phyloP scores from a whole-genome alignment of 2,888 invertebrate species.

The Bembecia ichneumoniformis region DNA sequence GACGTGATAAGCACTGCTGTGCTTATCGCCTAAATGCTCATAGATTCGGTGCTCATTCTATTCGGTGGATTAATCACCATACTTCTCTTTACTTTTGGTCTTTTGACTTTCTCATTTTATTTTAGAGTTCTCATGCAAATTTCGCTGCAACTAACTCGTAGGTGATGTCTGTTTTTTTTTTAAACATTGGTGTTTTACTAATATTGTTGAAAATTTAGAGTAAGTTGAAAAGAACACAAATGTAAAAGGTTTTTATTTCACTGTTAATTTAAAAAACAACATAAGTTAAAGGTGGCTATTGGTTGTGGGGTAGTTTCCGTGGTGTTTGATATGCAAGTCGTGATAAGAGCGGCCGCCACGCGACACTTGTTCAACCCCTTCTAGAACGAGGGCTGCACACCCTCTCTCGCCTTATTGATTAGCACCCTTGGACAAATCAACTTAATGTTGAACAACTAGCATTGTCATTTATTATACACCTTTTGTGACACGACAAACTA shows the following conservation, averaged over 20 bases:
- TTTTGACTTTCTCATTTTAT: too few species aligned
- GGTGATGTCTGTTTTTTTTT: background rate
- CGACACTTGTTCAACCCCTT: slow-evolving; percentile 67
- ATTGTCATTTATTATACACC: too few species aligned
- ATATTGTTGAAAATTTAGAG: too few species aligned
- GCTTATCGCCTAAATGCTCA: too few species aligned
- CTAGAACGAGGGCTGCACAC: slow-evolving; percentile 52
- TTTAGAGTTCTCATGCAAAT: too few species aligned
- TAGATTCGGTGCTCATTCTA: too few species aligned
- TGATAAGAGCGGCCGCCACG: slow-evolving; percentile 60
- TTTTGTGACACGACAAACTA: too few species aligned
- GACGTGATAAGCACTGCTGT: too few species aligned
- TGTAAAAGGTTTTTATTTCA: background rate
- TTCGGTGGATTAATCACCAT: too few species aligned
- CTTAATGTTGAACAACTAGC: slow-evolving; percentile 34
- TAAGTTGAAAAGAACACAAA: background rate
- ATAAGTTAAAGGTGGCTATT: slow-evolving; percentile 1
- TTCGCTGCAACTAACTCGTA: too few species aligned
- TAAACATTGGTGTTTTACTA: too few species aligned
- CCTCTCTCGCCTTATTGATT: slow-evolving; percentile 70
- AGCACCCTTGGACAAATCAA: slow-evolving; percentile 46
- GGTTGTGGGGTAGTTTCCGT: slow-evolving; percentile 46
- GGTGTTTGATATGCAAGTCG: slow-evolving; percentile 61
- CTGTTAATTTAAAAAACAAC: background rate
- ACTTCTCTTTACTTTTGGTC: too few species aligned